Conservation (phyloP, 2,797 vertebrate species). For the Cossypha caffra region DNA sequence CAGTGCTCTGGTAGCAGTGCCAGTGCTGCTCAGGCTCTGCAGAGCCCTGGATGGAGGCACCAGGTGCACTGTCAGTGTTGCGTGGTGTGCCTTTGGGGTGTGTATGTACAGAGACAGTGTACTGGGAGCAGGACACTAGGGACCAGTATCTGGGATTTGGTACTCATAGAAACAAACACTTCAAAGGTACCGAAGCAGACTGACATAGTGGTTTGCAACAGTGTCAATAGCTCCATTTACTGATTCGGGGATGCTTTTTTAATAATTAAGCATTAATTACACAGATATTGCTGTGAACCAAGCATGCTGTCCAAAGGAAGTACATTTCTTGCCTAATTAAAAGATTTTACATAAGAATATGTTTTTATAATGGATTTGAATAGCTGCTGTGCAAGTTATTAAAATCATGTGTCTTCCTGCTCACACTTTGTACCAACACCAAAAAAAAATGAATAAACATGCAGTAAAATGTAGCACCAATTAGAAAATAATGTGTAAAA, state of each 20-base stretch:
- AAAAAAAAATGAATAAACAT: constrained; percentile 34
- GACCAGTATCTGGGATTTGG: neutral
- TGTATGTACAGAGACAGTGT: neutral
- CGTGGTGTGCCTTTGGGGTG: rapidly evolving
- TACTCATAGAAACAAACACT: neutral
- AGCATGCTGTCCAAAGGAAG: constrained; percentile 44
- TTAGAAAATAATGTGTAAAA: constrained; percentile 57
- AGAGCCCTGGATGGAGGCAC: neutral
- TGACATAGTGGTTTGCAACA: neutral
- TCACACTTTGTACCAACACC: constrained; percentile 25
- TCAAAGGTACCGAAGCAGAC: neutral
- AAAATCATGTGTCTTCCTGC: constrained; percentile 49
- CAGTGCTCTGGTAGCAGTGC: neutral
- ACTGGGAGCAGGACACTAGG: neutral
- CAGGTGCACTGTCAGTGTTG: neutral
- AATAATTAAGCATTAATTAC: neutral
- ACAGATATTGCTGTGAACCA: constrained; percentile 45
- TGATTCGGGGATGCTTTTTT: neutral
- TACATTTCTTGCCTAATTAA: constrained; percentile 25
- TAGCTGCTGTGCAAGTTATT: constrained; percentile 44
- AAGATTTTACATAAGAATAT: neutral
- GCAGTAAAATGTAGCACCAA: constrained; percentile 48
- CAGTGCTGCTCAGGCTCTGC: neutral
- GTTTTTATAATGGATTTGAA: constrained; percentile 43
- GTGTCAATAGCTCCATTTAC: neutral